These are phyloP conservation scores for Meghimatium bilineatum DNA, from an alignment of 2,888 invertebrate genomes.

Conservation along the genomic window DNA sequence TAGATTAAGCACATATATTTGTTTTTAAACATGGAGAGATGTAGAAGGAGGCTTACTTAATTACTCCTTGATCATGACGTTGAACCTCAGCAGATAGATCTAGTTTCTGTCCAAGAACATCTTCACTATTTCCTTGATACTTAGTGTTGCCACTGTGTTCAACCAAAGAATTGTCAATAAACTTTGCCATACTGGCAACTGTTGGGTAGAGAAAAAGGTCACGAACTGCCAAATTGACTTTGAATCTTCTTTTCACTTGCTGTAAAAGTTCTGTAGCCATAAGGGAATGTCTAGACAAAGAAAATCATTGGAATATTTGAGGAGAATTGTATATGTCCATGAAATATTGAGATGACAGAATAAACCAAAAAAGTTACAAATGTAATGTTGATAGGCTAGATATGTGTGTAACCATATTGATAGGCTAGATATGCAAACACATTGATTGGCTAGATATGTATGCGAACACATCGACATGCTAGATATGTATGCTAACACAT, in stretches of 20 bases:
- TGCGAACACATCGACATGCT: too few species aligned
- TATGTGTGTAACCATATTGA: too few species aligned
- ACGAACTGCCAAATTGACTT: conserved; percentile 70
- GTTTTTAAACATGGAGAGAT: neutral
- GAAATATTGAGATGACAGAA: too few species aligned
- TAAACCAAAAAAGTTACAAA: too few species aligned
- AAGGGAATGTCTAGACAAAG: conserved; percentile 75
- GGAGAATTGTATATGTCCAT: too few species aligned
- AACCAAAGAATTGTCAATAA: conserved; percentile 69
- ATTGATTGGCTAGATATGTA: too few species aligned
- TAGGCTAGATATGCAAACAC: too few species aligned
- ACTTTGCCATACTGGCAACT: conserved; percentile 69
- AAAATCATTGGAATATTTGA: too few species aligned
- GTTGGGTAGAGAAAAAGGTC: conserved; percentile 76
- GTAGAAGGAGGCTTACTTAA: conserved; percentile 61
- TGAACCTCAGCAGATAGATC: conserved; percentile 75
- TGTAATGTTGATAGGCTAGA: too few species aligned
- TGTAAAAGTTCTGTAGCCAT: conserved; percentile 76
- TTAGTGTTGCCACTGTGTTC: conserved; percentile 45
- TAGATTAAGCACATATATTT: neutral
- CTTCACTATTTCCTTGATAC: neutral
- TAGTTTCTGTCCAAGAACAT: conserved; percentile 52
- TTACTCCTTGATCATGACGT: conserved; percentile 71
- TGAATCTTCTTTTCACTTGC: conserved; percentile 68
- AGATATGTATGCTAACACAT: too few species aligned